A percentile compares a stretch with the other conserved stretches of the same genome.
These are phyloP conservation scores for Rhagologus leucostigma DNA, from an alignment of 2,113 vertebrate species.

Conservation along the genomic window DNA sequence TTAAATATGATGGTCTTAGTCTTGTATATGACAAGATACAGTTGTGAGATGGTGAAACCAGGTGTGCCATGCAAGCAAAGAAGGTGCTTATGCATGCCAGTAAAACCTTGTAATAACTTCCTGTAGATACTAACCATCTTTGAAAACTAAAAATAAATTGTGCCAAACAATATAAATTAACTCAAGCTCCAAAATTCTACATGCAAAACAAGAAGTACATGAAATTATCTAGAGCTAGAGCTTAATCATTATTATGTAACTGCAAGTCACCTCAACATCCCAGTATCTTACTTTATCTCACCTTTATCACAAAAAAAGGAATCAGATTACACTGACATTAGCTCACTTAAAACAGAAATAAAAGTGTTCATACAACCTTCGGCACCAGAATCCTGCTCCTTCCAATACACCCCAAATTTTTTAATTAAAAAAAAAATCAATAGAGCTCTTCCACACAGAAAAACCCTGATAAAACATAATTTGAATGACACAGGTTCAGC, in stretches of 20 bases:
- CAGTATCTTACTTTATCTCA: not conserved
- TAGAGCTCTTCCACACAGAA: not conserved
- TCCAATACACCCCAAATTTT: rapidly evolving
- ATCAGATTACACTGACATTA: not conserved
- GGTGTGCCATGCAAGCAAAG: not conserved
- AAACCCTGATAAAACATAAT: not conserved
- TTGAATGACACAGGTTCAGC: not conserved
- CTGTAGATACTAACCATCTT: not conserved
- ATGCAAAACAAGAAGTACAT: not conserved
- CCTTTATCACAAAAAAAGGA: not conserved
- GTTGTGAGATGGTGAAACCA: not conserved
- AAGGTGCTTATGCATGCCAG: not conserved
- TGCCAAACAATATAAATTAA: not conserved
- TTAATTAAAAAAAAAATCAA: not conserved
- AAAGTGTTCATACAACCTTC: not conserved
- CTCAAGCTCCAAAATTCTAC: not conserved
- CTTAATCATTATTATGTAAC: not conserved
- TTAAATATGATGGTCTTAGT: not conserved
- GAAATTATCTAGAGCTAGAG: not conserved
- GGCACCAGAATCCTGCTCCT: not conserved
- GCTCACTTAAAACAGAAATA: not conserved
- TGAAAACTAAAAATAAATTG: not conserved
- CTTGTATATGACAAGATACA: not conserved
- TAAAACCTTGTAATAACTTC: not conserved
- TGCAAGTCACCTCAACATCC: not conserved